Evolutionary conservation across 2,113 vertebrate genomes (phyloP), one percentile per base, ranked within the genome.

Genomic region (Podarcis muralis): DNA sequence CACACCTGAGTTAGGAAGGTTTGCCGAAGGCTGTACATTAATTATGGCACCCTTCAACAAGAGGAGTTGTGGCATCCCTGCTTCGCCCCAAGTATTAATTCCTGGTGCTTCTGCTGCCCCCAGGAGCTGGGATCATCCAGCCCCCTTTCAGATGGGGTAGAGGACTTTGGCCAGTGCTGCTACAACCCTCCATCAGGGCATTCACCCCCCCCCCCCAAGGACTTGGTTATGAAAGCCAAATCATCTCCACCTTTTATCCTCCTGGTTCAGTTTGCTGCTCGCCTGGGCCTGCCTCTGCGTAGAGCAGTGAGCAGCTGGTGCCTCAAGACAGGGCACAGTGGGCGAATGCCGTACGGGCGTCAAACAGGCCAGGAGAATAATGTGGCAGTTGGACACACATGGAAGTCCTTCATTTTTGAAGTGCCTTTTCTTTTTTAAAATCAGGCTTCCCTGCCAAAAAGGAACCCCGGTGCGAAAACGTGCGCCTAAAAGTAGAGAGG

Each of bases 331-430:
- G 37, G 53, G 11, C 20, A 35, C 1, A 8, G 27, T 40, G 25
- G 65, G 65, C 1, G 7, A 18, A 37, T 27, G 23, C 32, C 4
- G 12, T 9, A 12, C 22, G 13, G 32, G 5, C 11, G 18, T 32
- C 68, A n/a, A 30, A 30, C 62, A 40, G n/a, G 6, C 27, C n/a
- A 11, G 32, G 13, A 4, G 43, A 62, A 35, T 1, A 48, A 12
- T 2, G 30, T 3, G 30, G 12, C 76, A 16, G n/a, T 22, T 18
- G 5, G 57, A 11, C 7, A 1, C 20, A 4, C 5, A n/a, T 88
- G 89, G 75, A 81, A 76, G 35, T 90, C 53, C 72, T 84, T 88
- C 65, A 48, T 91, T 92, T 87, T 87, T 85, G 83, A 95, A 95
- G 95, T 96, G 94, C 95, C 95, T 25, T 57, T 48, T 1, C n/a